Conservation (phyloP, 2,888 invertebrate species). For the Drosophila neutralis region DNA sequence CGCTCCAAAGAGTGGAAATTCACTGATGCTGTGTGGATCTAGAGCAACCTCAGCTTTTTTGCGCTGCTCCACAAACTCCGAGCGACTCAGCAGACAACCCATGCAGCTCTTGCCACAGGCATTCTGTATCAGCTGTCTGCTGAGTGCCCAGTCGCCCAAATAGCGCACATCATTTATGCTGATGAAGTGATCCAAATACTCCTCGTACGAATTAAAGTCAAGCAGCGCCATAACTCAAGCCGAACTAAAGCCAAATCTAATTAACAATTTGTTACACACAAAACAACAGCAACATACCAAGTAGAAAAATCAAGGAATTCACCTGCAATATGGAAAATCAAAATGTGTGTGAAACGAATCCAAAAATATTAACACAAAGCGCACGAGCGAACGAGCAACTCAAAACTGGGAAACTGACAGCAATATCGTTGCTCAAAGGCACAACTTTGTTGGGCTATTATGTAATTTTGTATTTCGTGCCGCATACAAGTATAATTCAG, state of each 20-base stretch:
- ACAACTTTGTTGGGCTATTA: constrained; percentile 13
- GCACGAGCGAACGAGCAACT: not conserved
- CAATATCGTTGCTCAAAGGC: constrained; percentile 36
- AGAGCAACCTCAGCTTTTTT: constrained; percentile 10
- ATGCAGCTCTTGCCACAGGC: constrained; percentile 42
- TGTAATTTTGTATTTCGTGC: constrained; percentile 29
- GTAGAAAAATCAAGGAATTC: not conserved
- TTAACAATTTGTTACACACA: not conserved
- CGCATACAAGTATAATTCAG: constrained; percentile 56
- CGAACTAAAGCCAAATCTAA: not conserved
- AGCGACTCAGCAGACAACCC: constrained; percentile 41
- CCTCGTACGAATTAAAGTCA: constrained; percentile 39
- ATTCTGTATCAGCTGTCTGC: constrained; percentile 38
- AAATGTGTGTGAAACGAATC: constrained; percentile 4
- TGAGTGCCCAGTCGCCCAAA: constrained; percentile 27
- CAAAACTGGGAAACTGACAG: constrained; percentile 37
- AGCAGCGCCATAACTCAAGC: constrained; percentile 36
- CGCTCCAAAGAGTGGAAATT: constrained; percentile 28
- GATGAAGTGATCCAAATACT: constrained; percentile 59
- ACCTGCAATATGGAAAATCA: constrained; percentile 1
- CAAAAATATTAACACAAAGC: not conserved
- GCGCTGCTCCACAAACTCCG: constrained; percentile 36
- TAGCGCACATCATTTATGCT: constrained; percentile 43
- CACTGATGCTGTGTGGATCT: constrained; percentile 17
- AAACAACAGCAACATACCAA: not conserved